These are phyloP conservation scores for Solenopsis invicta DNA, from an alignment of 1,140 invertebrate genomes.

Conservation along the genomic window DNA sequence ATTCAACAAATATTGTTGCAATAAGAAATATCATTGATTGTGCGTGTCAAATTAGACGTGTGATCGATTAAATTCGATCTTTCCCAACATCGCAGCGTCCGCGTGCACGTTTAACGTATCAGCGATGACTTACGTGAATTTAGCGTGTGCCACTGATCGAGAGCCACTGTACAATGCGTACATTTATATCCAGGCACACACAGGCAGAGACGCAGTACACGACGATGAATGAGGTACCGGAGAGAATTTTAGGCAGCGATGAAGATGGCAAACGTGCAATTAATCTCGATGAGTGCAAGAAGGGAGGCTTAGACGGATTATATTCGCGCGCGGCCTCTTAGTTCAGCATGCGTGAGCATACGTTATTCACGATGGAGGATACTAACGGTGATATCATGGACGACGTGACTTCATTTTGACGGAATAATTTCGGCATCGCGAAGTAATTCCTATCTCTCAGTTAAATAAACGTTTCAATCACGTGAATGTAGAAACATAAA, in stretches of 20 bases:
- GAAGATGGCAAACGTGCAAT: slow-evolving; percentile 47
- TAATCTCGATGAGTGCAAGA: slow-evolving; percentile 32
- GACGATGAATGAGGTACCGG: slow-evolving; percentile 18
- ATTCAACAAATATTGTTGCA: not conserved
- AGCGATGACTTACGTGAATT: slow-evolving; percentile 36
- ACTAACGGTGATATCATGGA: not conserved
- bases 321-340: not conserved
- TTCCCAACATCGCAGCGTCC: not conserved
- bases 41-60: not conserved
- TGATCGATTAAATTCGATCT: not conserved
- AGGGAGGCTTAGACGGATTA: slow-evolving; percentile 15
- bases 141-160: slow-evolving; percentile 18
- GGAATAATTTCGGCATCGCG: not conserved
- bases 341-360: not conserved
- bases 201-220: not conserved
- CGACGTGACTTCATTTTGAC: not conserved
- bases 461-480: not conserved
- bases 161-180: slow-evolving; percentile 41
- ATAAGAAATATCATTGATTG: not conserved
- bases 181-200: slow-evolving; percentile 27
- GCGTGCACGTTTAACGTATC: slow-evolving; percentile 31
- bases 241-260: slow-evolving; percentile 15
- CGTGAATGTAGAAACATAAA: not conserved
- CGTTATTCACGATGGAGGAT: not conserved
- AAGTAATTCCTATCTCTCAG: not conserved